These are phyloP conservation scores for Vimba vimba DNA, from an alignment of 2,113 vertebrate species.

Conservation along the genomic window DNA sequence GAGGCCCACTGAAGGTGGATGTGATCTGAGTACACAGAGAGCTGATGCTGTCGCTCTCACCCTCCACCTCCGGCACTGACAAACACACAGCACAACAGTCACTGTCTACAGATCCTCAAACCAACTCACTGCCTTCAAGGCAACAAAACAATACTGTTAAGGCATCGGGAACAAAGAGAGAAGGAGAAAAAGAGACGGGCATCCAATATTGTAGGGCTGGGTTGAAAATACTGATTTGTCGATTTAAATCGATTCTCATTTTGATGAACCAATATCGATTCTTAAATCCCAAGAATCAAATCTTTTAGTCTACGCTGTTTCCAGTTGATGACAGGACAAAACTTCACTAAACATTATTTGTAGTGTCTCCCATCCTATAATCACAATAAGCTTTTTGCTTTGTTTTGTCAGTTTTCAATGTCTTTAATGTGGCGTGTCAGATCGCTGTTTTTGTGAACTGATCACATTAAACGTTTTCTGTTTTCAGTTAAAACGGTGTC, in stretches of 20 bases:
- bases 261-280: not conserved
- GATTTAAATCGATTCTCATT: not conserved
- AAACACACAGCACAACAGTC: constrained; percentile 44
- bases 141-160: not conserved
- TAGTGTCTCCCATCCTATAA: too few relatives aligned
- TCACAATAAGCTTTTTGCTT: too few relatives aligned
- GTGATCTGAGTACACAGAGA: constrained; percentile 97
- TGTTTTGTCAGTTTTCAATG: too few relatives aligned
- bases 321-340: too few relatives aligned
- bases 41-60: constrained; percentile 95
- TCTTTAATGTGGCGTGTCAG: too few relatives aligned
- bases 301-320: not conserved
- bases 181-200: not conserved
- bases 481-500: too few relatives aligned
- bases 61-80: constrained; percentile 91
- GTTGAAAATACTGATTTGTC: too few relatives aligned
- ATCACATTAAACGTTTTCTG: too few relatives aligned
- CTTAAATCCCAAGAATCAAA: not conserved
- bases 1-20: constrained; percentile 88
- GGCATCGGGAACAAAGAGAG: too few relatives aligned
- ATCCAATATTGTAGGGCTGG: not conserved
- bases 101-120: not conserved
- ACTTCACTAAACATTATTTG: too few relatives aligned
- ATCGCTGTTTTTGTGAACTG: too few relatives aligned
- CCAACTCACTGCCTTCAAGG: not conserved